These are phyloP conservation scores for Nyctibius bracteatus DNA, from an alignment of 2,113 vertebrate genomes.

Conservation along the genomic window DNA sequence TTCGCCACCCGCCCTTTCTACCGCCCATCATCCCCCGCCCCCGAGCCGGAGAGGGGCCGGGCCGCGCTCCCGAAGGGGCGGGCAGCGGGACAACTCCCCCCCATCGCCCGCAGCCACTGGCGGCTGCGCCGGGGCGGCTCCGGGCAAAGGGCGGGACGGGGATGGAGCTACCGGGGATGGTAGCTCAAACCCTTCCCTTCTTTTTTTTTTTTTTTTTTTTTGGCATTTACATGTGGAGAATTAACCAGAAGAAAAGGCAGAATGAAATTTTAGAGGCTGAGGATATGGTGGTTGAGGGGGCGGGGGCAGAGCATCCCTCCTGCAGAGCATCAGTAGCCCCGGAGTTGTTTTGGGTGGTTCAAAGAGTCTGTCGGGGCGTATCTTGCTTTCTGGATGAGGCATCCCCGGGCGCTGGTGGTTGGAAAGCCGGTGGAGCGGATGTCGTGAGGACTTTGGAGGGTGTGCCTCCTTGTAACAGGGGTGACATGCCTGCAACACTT, in stretches of 20 bases:
- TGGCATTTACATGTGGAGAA: accelerated
- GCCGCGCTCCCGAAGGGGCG: neutral
- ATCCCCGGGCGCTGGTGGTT: neutral
- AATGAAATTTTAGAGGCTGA: neutral
- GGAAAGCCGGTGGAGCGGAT: neutral
- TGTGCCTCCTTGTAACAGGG: neutral
- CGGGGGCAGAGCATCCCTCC: neutral
- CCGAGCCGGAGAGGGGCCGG: too few species aligned
- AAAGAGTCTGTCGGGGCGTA: too few species aligned
- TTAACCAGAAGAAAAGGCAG: neutral
- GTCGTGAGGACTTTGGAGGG: neutral
- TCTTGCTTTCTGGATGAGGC: neutral
- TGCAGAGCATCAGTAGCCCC: accelerated
- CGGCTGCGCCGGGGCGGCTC: neutral
- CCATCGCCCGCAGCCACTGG: neutral
- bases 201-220: too few species aligned
- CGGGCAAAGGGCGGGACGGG: neutral
- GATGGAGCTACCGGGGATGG: neutral
- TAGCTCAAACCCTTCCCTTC: too few species aligned
- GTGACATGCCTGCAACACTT: neutral
- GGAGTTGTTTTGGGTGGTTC: neutral
- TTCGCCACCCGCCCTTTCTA: neutral
- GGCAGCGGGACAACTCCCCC: neutral
- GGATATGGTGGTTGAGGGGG: neutral
- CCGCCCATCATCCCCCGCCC: neutral